These are phyloP conservation scores for Caenorhabditis sp. DNA, from an alignment of 2,888 invertebrate species.

Conservation along the genomic window DNA sequence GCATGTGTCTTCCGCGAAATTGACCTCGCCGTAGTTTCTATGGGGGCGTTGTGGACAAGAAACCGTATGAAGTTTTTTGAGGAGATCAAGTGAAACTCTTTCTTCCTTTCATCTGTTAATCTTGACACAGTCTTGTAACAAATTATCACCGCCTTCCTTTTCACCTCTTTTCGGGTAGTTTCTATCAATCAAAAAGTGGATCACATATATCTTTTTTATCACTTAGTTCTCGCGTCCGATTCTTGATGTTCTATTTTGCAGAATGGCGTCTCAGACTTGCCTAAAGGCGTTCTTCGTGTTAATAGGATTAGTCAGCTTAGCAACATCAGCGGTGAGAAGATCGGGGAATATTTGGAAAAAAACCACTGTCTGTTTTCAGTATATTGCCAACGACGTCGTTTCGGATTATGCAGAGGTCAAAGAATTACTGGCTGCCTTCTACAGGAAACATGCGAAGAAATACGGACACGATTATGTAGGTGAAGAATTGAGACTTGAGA, in stretches of 20 bases:
- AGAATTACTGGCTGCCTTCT: conserved; percentile 73
- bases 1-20: conserved; percentile 42
- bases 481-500: neutral
- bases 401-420: conserved; percentile 75
- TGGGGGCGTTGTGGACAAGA: conserved; percentile 16
- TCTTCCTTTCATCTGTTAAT: conserved; percentile 17
- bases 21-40: conserved; percentile 22
- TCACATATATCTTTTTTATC: conserved; percentile 29
- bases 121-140: conserved; percentile 45
- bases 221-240: conserved; percentile 29
- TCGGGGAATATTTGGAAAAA: neutral
- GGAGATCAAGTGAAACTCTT: conserved; percentile 40
- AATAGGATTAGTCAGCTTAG: conserved; percentile 60
- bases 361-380: conserved; percentile 49
- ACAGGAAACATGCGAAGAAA: conserved; percentile 73
- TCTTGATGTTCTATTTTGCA: conserved; percentile 50
- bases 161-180: neutral
- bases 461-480: conserved; percentile 77
- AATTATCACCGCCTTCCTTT: conserved; percentile 37
- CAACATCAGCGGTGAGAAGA: conserved; percentile 44
- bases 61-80: conserved; percentile 52
- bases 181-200: conserved; percentile 37
- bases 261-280: conserved; percentile 61
- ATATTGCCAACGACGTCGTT: conserved; percentile 74
- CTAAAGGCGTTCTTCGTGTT: conserved; percentile 47